These are phyloP conservation scores for Cololabis saira DNA, from an alignment of 2,113 vertebrate species.

Conservation along the genomic window DNA sequence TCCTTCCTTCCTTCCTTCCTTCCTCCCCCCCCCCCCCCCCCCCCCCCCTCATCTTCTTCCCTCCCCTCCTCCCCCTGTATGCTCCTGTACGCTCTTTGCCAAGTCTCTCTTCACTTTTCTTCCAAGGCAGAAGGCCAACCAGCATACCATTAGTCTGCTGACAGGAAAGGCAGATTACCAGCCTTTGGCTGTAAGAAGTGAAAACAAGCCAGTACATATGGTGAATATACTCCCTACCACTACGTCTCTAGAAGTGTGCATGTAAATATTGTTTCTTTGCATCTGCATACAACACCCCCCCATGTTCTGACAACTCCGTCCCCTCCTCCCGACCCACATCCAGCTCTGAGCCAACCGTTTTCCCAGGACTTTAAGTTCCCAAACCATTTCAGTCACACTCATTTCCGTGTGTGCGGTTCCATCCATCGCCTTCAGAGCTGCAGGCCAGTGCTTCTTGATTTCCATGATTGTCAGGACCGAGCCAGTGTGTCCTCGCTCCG, in stretches of 20 bases:
- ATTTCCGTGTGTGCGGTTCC: conserved; percentile 43
- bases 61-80: conserved; percentile 33
- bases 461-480: conserved; percentile 22
- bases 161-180: conserved; percentile 84
- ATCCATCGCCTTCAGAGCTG: conserved; percentile 36
- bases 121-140: conserved; percentile 85
- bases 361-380: neutral
- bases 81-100: conserved; percentile 77
- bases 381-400: conserved; percentile 41
- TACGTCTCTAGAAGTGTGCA: conserved; percentile 84
- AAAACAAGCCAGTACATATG: conserved; percentile 85
- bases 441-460: conserved; percentile 23
- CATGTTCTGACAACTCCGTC: conserved; percentile 50
- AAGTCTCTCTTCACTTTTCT: conserved; percentile 83
- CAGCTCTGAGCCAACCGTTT: conserved; percentile 30
- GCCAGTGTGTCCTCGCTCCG: conserved; percentile 22
- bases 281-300: conserved; percentile 79
- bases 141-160: conserved; percentile 84
- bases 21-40: conserved; percentile 9
- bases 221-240: conserved; percentile 84
- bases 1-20: no score
- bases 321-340: conserved; percentile 40
- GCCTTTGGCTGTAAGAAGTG: conserved; percentile 84
- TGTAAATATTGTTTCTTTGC: conserved; percentile 81
- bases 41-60: conserved; percentile 26